Evolutionary conservation across 2,797 vertebrate genomes (phyloP).

Genomic region (Luscinia megarhynchos): DNA sequence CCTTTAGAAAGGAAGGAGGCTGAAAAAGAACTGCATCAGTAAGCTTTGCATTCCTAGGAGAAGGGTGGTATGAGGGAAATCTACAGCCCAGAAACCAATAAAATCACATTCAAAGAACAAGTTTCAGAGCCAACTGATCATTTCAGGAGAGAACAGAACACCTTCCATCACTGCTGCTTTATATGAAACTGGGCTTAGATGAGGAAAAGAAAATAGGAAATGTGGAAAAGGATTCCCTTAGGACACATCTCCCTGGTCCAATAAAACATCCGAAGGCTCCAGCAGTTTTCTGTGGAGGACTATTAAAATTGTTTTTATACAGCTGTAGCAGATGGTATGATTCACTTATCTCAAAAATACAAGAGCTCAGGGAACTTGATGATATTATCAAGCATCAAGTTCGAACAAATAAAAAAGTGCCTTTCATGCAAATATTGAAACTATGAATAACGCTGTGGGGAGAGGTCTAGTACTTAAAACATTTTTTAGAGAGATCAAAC

Average conservation of each 20-base stretch:
- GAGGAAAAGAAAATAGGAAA: constrained; percentile 7
- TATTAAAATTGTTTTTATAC: constrained; percentile 52
- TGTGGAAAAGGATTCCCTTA: constrained; percentile 17
- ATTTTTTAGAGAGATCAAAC: background rate
- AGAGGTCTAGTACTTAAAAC: background rate
- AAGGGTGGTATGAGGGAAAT: background rate
- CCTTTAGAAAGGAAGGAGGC: background rate
- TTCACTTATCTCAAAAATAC: constrained; percentile 62
- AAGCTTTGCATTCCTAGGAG: background rate
- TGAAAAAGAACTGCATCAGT: background rate
- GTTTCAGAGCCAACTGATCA: background rate
- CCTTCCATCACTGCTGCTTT: background rate
- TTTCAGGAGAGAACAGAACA: constrained; percentile 14
- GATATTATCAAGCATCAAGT: constrained; percentile 46
- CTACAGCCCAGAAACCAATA: background rate
- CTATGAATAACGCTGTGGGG: background rate
- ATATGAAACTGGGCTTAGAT: background rate
- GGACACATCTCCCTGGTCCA: constrained; percentile 34
- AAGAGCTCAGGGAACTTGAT: constrained; percentile 52
- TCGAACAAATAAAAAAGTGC: constrained; percentile 46
- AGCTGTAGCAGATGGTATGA: constrained; percentile 67
- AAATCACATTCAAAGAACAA: constrained; percentile 7
- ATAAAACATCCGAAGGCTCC: background rate
- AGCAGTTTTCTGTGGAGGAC: constrained; percentile 51
- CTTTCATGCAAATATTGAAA: constrained; percentile 46